A percentile compares a stretch with the other conserved stretches of the same genome.
Conservation (phyloP, 2,888 invertebrate genomes). For the Ophioninae sp. region DNA sequence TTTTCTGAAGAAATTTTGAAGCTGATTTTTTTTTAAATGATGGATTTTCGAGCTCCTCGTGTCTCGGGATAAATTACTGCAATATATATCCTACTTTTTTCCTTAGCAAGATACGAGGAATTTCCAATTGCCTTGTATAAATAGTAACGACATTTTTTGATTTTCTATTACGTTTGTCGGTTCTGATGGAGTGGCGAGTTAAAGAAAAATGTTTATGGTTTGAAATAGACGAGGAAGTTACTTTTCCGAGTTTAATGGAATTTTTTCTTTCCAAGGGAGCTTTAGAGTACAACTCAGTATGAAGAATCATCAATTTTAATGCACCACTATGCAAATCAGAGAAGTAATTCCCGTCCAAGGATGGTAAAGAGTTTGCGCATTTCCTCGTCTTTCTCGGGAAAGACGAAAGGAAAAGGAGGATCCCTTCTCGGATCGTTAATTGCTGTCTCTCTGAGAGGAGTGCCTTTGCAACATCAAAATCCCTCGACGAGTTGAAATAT, state of each 20-base stretch:
- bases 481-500: conserved; percentile 55
- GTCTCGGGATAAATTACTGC: no score
- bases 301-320: conserved; percentile 64
- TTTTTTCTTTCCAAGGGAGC: conserved; percentile 27
- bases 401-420: neutral
- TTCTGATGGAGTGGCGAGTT: neutral
- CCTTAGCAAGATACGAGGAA: no score
- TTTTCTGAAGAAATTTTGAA: no score
- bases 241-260: conserved; percentile 39
- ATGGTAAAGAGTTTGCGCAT: conserved; percentile 58
- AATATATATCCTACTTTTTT: neutral
- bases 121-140: no score
- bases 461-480: conserved; percentile 36
- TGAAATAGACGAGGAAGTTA: neutral
- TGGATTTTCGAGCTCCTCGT: no score
- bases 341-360: conserved; percentile 63
- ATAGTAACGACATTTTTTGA: neutral
- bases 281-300: conserved; percentile 9
- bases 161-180: neutral
- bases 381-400: neutral
- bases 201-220: neutral
- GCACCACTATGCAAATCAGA: conserved; percentile 66
- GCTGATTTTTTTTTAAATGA: no score
- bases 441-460: conserved; percentile 7
- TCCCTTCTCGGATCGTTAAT: conserved; percentile 21